phyloP scores from a whole-genome alignment of 2,113 vertebrate genomes.

The Aleadryas rufinucha region DNA sequence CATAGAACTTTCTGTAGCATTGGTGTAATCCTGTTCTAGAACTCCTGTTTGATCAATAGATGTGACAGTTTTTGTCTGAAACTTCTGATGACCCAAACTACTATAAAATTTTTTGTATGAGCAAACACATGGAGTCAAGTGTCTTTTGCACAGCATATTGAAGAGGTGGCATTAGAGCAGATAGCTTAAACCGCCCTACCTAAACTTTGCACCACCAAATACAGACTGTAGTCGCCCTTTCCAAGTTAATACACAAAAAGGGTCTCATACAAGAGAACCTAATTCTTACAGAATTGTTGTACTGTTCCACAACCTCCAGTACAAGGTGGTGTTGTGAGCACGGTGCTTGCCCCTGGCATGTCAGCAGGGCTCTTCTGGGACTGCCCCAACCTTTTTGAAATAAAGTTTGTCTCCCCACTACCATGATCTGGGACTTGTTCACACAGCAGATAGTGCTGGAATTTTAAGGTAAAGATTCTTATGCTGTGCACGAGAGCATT shows the following conservation, averaged over 20 bases:
- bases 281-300: neutral
- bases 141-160: neutral
- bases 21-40: neutral
- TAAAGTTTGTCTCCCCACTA: neutral
- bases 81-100: neutral
- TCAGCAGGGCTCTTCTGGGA: neutral
- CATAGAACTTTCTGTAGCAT: neutral
- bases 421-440: neutral
- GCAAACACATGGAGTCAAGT: neutral
- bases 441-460: neutral
- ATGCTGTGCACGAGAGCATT: neutral
- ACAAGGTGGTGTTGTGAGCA: neutral
- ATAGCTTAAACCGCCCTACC: neutral
- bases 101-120: neutral
- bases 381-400: neutral
- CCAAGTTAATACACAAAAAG: neutral
- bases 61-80: neutral
- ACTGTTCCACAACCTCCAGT: neutral
- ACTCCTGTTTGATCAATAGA: neutral
- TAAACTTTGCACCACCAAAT: neutral
- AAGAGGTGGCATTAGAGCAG: neutral
- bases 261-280: rapidly evolving
- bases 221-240: neutral
- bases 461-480: neutral
- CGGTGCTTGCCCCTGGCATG: neutral